phyloP scores from a whole-genome alignment of 2,888 invertebrate species.

The Koerneria pararmatus region DNA sequence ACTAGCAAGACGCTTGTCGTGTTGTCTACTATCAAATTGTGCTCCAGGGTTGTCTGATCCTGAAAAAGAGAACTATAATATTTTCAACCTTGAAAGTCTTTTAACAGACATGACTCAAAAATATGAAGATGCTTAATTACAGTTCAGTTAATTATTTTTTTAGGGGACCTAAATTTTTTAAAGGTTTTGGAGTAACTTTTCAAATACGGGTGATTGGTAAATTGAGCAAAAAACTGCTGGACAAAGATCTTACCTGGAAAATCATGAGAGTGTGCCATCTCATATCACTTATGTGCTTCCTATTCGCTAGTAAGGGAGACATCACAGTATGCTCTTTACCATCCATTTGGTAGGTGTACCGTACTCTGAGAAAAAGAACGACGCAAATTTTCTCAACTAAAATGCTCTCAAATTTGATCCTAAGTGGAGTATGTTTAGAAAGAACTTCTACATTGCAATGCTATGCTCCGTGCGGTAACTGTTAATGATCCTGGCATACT shows the following conservation, averaged over 20 bases:
- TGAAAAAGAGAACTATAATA: conserved; percentile 10
- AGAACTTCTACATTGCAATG: too few relatives aligned
- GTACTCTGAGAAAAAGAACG: conserved; percentile 34
- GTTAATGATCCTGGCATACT: too few relatives aligned
- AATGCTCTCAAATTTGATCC: too few relatives aligned
- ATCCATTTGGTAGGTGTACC: conserved; percentile 35
- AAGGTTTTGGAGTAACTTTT: background rate
- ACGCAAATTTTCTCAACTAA: too few relatives aligned
- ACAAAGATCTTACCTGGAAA: conserved; percentile 31
- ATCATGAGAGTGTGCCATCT: conserved; percentile 44
- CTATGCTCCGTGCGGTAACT: too few relatives aligned
- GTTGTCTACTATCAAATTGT: conserved; percentile 42
- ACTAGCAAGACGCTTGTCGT: conserved; percentile 31
- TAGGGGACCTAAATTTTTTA: too few relatives aligned
- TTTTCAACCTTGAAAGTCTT: background rate
- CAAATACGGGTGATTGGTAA: background rate
- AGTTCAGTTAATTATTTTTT: too few relatives aligned
- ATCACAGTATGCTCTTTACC: conserved; percentile 31
- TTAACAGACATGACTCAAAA: too few relatives aligned
- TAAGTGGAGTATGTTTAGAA: too few relatives aligned
- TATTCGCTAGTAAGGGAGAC: conserved; percentile 33
- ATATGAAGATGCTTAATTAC: too few relatives aligned
- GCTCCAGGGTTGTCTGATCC: conserved; percentile 35
- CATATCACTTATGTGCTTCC: conserved; percentile 44
- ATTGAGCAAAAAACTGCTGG: background rate